These are phyloP conservation scores for Piaya cayana DNA, from an alignment of 2,113 vertebrate genomes.

Conservation along the genomic window DNA sequence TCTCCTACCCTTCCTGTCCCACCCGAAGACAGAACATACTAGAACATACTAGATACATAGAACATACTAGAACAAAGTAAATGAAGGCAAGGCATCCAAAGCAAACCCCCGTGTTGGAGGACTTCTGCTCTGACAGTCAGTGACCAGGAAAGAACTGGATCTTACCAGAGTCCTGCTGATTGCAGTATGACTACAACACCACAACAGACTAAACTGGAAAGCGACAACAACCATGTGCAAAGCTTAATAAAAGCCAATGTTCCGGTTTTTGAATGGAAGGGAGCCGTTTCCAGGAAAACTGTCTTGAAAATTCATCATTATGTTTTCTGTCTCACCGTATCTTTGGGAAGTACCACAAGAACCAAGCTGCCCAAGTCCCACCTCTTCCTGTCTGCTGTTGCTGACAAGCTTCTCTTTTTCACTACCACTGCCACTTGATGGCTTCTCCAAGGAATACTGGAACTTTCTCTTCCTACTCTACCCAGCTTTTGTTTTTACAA, in stretches of 20 bases:
- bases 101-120: not conserved
- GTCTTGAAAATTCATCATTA: not conserved
- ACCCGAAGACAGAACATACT: too few species aligned
- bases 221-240: fast-evolving
- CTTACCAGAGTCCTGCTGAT: fast-evolving
- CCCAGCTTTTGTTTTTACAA: not conserved
- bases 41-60: too few species aligned
- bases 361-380: not conserved
- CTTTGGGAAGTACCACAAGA: not conserved
- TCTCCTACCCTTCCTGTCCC: too few species aligned
- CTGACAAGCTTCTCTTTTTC: not conserved
- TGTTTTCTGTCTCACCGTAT: not conserved
- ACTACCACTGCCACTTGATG: not conserved
- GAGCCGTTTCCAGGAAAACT: not conserved
- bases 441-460: not conserved
- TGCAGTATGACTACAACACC: fast-evolving
- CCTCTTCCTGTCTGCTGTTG: not conserved
- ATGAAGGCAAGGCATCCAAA: not conserved
- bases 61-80: not conserved
- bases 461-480: not conserved
- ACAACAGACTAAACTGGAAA: not conserved
- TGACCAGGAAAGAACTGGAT: fast-evolving
- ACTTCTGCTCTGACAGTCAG: not conserved
- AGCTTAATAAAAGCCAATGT: not conserved
- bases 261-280: not conserved